Conservation (phyloP, 2,888 invertebrate genomes). For the Drosophila pullipes region DNA sequence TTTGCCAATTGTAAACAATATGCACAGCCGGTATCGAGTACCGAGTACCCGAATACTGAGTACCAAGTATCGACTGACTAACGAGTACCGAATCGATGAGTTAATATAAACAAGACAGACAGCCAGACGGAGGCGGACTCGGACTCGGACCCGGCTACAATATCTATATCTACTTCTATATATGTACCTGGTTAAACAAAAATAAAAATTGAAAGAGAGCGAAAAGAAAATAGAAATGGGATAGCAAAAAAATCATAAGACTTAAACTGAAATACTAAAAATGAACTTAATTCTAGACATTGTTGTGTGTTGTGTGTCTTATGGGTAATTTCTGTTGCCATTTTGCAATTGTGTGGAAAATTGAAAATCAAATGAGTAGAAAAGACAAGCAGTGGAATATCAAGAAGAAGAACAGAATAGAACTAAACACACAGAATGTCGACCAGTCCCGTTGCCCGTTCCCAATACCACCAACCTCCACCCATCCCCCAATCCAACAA, state of each 20-base stretch:
- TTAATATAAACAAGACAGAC: constrained; percentile 58
- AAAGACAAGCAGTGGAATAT: constrained; percentile 15
- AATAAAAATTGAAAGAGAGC: constrained; percentile 15
- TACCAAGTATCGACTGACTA: constrained; percentile 18
- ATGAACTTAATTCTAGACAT: constrained; percentile 64
- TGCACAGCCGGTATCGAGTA: constrained; percentile 35
- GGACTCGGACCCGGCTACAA: constrained; percentile 41
- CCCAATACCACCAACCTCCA: constrained; percentile 3
- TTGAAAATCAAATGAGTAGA: constrained; percentile 75
- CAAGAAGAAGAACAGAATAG: constrained; percentile 28
- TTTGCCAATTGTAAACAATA: constrained; percentile 55
- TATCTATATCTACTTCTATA: constrained; percentile 2
- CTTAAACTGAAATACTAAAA: constrained; percentile 52
- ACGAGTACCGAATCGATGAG: constrained; percentile 38
- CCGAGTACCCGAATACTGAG: constrained; percentile 17
- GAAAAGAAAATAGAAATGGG: constrained; percentile 6
- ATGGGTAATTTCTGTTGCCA: constrained; percentile 23
- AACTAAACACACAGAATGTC: constrained; percentile 49
- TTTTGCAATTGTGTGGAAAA: constrained; percentile 79
- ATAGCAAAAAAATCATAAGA: constrained; percentile 42
- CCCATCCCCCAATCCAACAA: constrained; percentile 45
- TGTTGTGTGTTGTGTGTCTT: constrained; percentile 33
- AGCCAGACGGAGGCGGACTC: constrained; percentile 15
- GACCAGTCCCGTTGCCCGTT: constrained; percentile 43
- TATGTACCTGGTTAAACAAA: constrained; percentile 35